These are phyloP conservation scores for Euura lappo DNA, from an alignment of 1,140 invertebrate species.

Conservation along the genomic window DNA sequence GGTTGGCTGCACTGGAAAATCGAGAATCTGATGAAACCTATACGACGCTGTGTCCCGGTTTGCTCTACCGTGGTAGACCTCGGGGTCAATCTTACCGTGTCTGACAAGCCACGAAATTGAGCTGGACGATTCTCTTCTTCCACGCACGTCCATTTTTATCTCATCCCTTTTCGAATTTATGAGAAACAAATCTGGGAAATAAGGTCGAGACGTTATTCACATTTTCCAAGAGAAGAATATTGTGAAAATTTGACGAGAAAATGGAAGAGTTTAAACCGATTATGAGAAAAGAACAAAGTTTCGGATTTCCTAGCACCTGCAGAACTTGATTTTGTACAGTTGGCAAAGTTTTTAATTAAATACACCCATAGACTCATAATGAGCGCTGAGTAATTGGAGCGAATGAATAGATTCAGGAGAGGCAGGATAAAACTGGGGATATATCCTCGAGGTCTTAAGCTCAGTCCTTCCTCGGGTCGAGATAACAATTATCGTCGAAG, in stretches of 20 bases:
- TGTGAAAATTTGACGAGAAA: background rate
- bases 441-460: background rate
- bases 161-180: background rate
- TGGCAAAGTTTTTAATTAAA: background rate
- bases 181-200: background rate
- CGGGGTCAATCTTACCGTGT: background rate
- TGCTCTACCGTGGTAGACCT: background rate
- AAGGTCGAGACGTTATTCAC: background rate
- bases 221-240: background rate
- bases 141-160: no score
- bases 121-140: background rate
- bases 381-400: background rate
- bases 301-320: no score
- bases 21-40: constrained; percentile 7
- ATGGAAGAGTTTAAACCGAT: no score
- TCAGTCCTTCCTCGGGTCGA: background rate
- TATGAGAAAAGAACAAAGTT: no score
- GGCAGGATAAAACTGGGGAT: background rate
- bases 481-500: background rate
- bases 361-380: background rate
- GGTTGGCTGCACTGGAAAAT: constrained; percentile 5
- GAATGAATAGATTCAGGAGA: background rate
- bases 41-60: background rate
- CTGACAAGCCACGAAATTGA: constrained; percentile 6
- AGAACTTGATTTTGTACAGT: no score